phyloP scores from a whole-genome alignment of 2,113 vertebrate species.

The Eolophus roseicapilla region DNA sequence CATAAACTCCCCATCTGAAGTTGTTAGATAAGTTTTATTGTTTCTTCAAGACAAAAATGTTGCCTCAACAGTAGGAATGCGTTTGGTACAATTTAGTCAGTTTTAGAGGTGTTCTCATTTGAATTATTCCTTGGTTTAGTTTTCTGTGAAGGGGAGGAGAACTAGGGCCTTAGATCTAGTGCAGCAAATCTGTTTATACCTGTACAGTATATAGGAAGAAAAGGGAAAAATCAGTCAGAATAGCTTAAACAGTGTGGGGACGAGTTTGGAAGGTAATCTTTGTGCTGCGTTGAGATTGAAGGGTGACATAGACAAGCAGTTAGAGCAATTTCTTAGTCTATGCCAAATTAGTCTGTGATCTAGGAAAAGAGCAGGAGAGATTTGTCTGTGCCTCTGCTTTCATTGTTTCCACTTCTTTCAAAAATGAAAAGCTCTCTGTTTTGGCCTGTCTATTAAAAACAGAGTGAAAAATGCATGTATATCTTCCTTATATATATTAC shows the following conservation, averaged over 20 bases:
- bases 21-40: conserved; percentile 27
- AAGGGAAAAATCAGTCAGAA: neutral
- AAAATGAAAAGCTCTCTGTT: neutral
- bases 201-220: neutral
- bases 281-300: neutral
- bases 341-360: neutral
- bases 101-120: conserved; percentile 15
- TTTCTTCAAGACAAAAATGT: conserved; percentile 19
- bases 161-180: neutral
- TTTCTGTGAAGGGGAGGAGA: neutral
- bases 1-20: conserved; percentile 11
- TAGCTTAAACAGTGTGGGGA: neutral
- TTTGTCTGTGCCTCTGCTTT: neutral
- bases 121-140: neutral
- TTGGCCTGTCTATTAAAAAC: neutral
- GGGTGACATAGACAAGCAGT: neutral
- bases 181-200: neutral
- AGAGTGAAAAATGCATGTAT: neutral
- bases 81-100: conserved; percentile 18
- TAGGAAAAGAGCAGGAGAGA: neutral
- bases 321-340: neutral
- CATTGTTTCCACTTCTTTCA: neutral
- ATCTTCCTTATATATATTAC: neutral
- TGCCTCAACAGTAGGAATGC: neutral
- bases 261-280: neutral